A percentile compares a stretch with the other conserved stretches of the same genome.
Conservation (phyloP, 1,140 invertebrate genomes). For the Drosophila sproati region DNA sequence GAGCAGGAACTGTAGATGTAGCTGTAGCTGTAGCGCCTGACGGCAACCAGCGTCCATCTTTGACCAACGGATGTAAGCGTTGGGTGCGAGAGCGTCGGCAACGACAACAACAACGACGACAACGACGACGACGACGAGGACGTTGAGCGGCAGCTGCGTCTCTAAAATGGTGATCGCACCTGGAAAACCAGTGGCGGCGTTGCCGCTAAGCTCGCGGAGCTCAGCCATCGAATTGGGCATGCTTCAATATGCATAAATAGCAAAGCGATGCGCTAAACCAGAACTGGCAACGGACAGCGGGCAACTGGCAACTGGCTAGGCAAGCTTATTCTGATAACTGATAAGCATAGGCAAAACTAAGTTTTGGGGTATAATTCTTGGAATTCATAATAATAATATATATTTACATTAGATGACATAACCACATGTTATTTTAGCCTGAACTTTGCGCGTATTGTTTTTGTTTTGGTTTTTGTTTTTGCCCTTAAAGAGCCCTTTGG, state of each 20-base stretch:
- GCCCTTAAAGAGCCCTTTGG: too few relatives aligned
- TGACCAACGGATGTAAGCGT: conserved; percentile 38
- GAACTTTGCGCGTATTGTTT: too few relatives aligned
- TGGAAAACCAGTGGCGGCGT: conserved; percentile 42
- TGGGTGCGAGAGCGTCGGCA: conserved; percentile 46
- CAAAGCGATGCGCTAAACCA: background rate
- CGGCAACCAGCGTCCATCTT: conserved; percentile 55
- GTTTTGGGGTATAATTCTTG: too few relatives aligned
- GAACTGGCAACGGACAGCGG: too few relatives aligned
- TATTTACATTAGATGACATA: too few relatives aligned
- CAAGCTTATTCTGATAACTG: background rate
- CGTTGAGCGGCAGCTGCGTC: conserved; percentile 38
- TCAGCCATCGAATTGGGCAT: conserved; percentile 40
- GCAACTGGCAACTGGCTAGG: too few relatives aligned
- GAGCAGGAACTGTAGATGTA: conserved; percentile 44
- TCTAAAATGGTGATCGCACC: conserved; percentile 28
- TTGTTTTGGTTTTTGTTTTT: too few relatives aligned
- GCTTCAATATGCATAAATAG: conserved; percentile 44
- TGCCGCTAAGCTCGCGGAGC: conserved; percentile 6
- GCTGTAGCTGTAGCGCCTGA: conserved; percentile 55
- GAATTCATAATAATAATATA: too few relatives aligned
- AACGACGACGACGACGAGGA: background rate
- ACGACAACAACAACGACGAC: background rate
- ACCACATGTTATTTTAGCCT: too few relatives aligned
- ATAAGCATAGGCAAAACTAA: background rate